Percentiles rank a stretch among this genome's conserved stretches.
Conservation (phyloP, 1,140 invertebrate genomes). For the Nomia melanderi region DNA sequence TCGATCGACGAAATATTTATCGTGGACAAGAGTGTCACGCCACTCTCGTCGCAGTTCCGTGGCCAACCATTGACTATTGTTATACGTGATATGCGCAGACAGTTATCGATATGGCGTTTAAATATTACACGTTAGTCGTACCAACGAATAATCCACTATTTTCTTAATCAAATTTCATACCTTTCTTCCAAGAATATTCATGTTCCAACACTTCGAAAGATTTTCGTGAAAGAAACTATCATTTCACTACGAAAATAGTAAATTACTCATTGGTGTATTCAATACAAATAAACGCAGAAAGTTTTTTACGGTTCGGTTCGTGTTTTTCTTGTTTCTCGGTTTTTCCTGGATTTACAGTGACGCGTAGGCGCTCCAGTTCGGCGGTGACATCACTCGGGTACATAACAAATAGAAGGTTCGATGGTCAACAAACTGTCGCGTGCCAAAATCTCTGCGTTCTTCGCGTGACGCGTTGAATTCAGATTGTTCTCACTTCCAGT, state of each 20-base stretch:
- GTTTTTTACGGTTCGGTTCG: conserved; percentile 4
- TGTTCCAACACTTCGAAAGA: neutral
- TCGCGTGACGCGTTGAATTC: no score
- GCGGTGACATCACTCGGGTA: conserved; percentile 7
- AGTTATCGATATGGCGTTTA: conserved; percentile 63
- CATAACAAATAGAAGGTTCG: conserved; percentile 11
- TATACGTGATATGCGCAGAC: conserved; percentile 57
- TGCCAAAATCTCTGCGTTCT: neutral
- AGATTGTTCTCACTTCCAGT: no score
- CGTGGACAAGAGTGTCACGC: conserved; percentile 30
- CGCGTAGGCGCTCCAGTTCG: conserved; percentile 12
- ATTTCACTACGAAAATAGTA: neutral
- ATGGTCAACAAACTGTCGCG: conserved; percentile 20
- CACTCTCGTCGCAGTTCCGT: conserved; percentile 31
- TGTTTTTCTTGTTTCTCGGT: neutral
- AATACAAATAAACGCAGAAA: no score
- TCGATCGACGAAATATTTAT: conserved; percentile 16
- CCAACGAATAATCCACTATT: neutral
- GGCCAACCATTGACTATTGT: conserved; percentile 35
- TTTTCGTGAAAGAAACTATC: neutral
- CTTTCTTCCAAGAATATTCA: neutral
- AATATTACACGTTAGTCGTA: conserved; percentile 43
- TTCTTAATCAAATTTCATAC: neutral
- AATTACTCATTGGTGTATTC: neutral
- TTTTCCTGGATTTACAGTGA: conserved; percentile 7